These are phyloP conservation scores for Rhineura floridana DNA, from an alignment of 2,113 vertebrate genomes.

Conservation along the genomic window DNA sequence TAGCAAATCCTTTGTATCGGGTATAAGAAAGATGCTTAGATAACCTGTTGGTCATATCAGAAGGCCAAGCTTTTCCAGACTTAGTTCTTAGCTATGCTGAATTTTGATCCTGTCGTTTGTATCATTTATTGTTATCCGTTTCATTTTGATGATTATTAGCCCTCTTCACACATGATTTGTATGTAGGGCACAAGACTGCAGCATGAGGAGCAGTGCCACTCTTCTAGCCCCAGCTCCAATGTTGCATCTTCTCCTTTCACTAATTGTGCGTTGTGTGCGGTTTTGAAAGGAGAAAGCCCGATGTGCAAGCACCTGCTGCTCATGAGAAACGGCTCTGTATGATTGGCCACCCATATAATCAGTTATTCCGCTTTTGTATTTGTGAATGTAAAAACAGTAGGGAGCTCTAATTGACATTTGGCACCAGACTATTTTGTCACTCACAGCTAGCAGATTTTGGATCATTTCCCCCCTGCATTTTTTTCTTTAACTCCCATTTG, in stretches of 20 bases:
- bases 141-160: neutral
- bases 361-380: neutral
- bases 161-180: neutral
- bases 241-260: too few relatives aligned
- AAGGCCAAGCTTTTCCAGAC: neutral
- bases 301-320: too few relatives aligned
- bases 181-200: too few relatives aligned
- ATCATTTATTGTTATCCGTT: neutral
- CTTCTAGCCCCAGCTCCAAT: too few relatives aligned
- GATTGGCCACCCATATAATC: neutral
- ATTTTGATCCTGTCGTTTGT: neutral
- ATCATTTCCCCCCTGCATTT: constrained; percentile 9
- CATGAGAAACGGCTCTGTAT: too few relatives aligned
- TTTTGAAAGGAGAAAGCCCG: too few relatives aligned
- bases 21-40: neutral
- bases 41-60: too few relatives aligned
- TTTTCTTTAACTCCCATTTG: neutral
- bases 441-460: neutral
- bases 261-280: too few relatives aligned
- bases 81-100: neutral
- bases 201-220: too few relatives aligned
- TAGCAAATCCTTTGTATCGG: neutral
- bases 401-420: constrained; percentile 1
- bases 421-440: neutral
- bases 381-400: neutral